Base-by-base conservation (phyloP, 92 coral and sea anemone genomes). In the Parazoanthus atlanticus region DNA sequence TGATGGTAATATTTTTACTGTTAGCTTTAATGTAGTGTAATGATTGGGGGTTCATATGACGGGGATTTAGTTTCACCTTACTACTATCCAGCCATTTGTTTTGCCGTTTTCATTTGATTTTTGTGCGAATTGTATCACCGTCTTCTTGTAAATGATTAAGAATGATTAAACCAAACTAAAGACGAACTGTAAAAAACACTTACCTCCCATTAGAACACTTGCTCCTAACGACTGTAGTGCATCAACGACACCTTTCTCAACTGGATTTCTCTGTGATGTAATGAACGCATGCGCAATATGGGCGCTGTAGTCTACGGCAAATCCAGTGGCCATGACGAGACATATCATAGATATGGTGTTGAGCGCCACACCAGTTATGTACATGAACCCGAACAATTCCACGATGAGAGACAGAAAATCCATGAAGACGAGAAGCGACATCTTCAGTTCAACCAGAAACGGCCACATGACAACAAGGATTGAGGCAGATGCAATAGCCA, bases 351-450 rank as follows among this genome's bases (percentile, higher is more conserved):
- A 73, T 30, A 73, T 32, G 19, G 77, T 73, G 77, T 73, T 73
- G 16, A 73, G 34, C 28, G 77, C 36, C 41, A 73, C 77, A 30
- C 77, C 77, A 11, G 77, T 73, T 0, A 73, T 31, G 34, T 73
- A 73, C 77, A 73, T 73, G 40, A 73, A 73, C 36, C 77, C 77
- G 41, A 73, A 73, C 77, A 73, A 73, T 21, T 31, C 77, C 77
- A 73, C 77, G 25, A 73, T 73, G 77, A 73, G 77, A 73, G 77
- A 31, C 23, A 73, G n/a, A 21, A 73, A 73, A 30, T 31, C 23
- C 23, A 73, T 73, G 0, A 32, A 31, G 7, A 73, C 23, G 21
- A 73, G 43, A 16, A 32, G 28, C 77, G 77, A 25, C 38, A 73
- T 32, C 77, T 73, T 73, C 36, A 73, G 12, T 30, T 73, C 77